Conservation (phyloP, 2,113 vertebrate species). For the Aspiorhynchus laticeps region DNA sequence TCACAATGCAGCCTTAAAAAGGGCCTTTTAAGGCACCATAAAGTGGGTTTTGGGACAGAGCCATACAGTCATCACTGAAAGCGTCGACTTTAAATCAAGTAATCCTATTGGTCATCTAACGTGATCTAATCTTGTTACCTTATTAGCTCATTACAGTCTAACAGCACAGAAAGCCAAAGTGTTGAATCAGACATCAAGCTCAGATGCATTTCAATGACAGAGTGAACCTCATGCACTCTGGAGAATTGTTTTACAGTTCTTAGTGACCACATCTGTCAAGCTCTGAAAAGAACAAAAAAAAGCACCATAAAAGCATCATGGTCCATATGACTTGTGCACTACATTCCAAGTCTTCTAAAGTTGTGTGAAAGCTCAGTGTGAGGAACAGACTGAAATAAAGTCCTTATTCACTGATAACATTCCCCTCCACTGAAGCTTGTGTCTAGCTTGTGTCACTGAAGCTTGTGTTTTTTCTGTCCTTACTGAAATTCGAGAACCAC, state of each 20-base stretch:
- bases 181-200: slow-evolving; percentile 33
- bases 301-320: background rate
- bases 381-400: background rate
- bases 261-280: background rate
- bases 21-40: background rate
- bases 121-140: slow-evolving; percentile 55
- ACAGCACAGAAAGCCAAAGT: slow-evolving; percentile 41
- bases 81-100: slow-evolving; percentile 50
- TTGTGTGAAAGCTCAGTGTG: background rate
- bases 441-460: too few relatives aligned
- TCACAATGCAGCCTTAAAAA: background rate
- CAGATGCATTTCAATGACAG: background rate
- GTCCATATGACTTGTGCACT: background rate
- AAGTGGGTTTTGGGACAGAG: slow-evolving; percentile 1
- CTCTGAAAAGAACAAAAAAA: background rate
- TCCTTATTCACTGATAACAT: background rate
- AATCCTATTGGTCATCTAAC: slow-evolving; percentile 58
- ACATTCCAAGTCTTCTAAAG: background rate
- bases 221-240: background rate
- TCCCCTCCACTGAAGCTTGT: background rate
- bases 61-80: slow-evolving; percentile 52
- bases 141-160: slow-evolving; percentile 47
- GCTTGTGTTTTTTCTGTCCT: background rate
- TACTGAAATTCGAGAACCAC: background rate
- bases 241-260: background rate